Percentiles rank a stretch among this genome's conserved stretches.
Conservation (phyloP, 2,797 vertebrate genomes). For the Sparidentex hasta region DNA sequence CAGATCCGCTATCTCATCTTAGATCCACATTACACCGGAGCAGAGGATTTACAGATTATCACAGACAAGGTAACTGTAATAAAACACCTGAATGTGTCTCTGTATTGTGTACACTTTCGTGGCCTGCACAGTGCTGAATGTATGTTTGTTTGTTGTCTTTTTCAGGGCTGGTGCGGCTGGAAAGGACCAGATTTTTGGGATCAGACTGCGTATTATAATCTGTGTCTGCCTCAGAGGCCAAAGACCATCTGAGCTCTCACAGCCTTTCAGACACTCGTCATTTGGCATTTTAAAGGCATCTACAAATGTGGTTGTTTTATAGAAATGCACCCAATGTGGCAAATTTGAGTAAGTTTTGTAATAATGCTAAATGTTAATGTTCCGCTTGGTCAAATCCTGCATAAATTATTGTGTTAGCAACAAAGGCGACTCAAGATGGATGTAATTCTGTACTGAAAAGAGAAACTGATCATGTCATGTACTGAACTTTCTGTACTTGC, state of each 20-base stretch:
- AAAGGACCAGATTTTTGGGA: conserved; percentile 96
- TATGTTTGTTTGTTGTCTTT: conserved; percentile 31
- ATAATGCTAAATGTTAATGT: background rate
- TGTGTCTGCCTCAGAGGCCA: conserved; percentile 95
- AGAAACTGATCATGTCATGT: background rate
- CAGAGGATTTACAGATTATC: conserved; percentile 92
- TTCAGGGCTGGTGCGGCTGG: conserved; percentile 98
- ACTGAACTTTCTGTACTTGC: background rate
- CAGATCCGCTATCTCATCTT: conserved; percentile 94
- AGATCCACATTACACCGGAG: conserved; percentile 97
- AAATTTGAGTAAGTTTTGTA: conserved; percentile 9
- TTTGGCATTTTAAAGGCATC: conserved; percentile 4
- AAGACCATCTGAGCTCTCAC: conserved; percentile 84
- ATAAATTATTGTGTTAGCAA: background rate
- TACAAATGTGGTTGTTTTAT: background rate
- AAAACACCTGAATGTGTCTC: background rate
- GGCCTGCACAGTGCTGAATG: background rate
- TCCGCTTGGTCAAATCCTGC: background rate
- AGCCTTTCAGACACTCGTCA: background rate
- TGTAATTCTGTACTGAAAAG: conserved; percentile 12
- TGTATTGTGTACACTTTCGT: background rate
- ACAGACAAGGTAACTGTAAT: conserved; percentile 90
- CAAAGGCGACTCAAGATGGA: background rate
- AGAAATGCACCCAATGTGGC: background rate
- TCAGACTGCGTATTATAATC: conserved; percentile 95